Evolutionary conservation across 2,797 vertebrate species (phyloP).

Genomic region (Enoplosus armatus): DNA sequence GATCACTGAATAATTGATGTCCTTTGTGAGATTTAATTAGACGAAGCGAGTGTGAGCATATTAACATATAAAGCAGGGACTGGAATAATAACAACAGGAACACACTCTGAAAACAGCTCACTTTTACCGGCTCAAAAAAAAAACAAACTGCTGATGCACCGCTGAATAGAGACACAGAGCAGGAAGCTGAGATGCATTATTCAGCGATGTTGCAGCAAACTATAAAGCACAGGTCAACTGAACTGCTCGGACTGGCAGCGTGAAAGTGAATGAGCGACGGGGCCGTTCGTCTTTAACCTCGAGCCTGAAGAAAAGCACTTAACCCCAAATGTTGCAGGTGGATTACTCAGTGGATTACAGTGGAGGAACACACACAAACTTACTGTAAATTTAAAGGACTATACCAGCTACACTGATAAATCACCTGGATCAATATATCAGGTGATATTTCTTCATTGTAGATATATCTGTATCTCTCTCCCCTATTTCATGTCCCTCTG

Average conservation of each 20-base stretch:
- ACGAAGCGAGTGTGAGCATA: background rate
- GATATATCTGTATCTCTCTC: background rate
- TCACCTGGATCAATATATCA: background rate
- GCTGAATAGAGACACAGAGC: slow-evolving; percentile 25
- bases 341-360: background rate
- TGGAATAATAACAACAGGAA: slow-evolving; percentile 27
- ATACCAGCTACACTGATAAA: background rate
- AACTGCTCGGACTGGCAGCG: slow-evolving; percentile 13
- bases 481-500: too few species aligned
- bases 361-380: background rate
- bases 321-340: background rate
- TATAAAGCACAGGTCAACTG: slow-evolving; percentile 38
- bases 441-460: background rate
- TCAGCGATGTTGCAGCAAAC: slow-evolving; percentile 55
- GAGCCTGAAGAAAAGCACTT: background rate
- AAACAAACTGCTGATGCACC: slow-evolving; percentile 57
- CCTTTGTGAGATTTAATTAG: slow-evolving; percentile 49
- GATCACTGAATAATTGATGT: slow-evolving; percentile 62
- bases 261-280: slow-evolving; percentile 17
- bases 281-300: slow-evolving; percentile 9
- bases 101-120: slow-evolving; percentile 17
- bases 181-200: slow-evolving; percentile 64
- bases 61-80: slow-evolving; percentile 36
- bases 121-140: background rate
- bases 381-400: background rate